Percentiles rank a stretch among this genome's conserved stretches.
These are phyloP conservation scores for Temnothorax nylanderi DNA, from an alignment of 1,140 invertebrate genomes.

Conservation along the genomic window DNA sequence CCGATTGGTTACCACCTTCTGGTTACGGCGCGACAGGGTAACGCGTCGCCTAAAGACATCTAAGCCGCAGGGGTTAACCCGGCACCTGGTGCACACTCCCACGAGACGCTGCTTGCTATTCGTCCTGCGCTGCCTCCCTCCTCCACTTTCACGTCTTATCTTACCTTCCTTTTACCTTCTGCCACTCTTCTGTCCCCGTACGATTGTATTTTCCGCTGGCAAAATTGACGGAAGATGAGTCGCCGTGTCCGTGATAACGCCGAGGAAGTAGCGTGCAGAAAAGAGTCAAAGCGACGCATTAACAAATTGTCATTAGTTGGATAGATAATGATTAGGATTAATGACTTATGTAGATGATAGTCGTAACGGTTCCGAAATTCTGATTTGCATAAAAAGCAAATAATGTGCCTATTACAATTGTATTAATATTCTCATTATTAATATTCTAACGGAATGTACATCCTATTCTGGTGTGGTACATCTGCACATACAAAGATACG, in stretches of 20 bases:
- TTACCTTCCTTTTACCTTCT: slow-evolving; percentile 64
- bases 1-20: slow-evolving; percentile 76
- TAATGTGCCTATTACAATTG: not conserved
- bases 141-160: slow-evolving; percentile 62
- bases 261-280: not conserved
- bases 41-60: slow-evolving; percentile 79
- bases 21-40: slow-evolving; percentile 74
- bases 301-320: not conserved
- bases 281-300: not conserved
- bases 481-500: not conserved
- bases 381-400: not conserved
- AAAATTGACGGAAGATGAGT: slow-evolving; percentile 50
- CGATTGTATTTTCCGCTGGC: slow-evolving; percentile 63
- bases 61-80: slow-evolving; percentile 83
- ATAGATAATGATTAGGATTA: not conserved
- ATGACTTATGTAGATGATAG: not conserved
- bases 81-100: slow-evolving; percentile 84
- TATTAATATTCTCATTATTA: not conserved
- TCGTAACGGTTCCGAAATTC: not conserved
- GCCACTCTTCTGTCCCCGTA: slow-evolving; percentile 52
- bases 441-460: not conserved
- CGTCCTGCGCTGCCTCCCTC: slow-evolving; percentile 76
- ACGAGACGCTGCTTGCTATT: slow-evolving; percentile 83
- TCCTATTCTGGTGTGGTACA: not conserved
- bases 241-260: slow-evolving; percentile 17